phyloP scores from a whole-genome alignment of 2,113 vertebrate genomes.

The Hepsetus odoe region DNA sequence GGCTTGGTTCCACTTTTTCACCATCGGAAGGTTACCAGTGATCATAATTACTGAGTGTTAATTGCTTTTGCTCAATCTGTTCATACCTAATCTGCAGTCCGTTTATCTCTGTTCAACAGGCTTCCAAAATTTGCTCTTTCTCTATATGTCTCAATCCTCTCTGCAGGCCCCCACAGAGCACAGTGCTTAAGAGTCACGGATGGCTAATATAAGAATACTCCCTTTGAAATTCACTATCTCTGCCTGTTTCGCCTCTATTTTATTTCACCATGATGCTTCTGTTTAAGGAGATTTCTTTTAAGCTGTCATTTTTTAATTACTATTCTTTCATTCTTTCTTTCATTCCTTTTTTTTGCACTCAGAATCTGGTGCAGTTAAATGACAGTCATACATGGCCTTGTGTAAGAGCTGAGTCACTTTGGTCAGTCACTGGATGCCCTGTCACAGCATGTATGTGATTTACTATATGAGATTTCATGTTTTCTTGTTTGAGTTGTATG shows the following conservation, averaged over 20 bases:
- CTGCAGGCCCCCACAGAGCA: neutral
- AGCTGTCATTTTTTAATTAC: neutral
- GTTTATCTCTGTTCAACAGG: constrained; percentile 16
- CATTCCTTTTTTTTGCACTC: neutral
- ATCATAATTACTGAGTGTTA: constrained; percentile 18
- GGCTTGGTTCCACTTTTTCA: neutral
- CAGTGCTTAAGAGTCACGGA: neutral
- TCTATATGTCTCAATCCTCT: neutral
- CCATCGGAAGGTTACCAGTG: constrained; percentile 10
- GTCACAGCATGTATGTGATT: constrained; percentile 24
- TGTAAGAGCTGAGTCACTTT: constrained; percentile 9
- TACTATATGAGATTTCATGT: constrained; percentile 7
- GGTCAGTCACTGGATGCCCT: constrained; percentile 20
- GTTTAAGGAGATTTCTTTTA: neutral
- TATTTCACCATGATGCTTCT: neutral
- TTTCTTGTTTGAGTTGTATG: neutral
- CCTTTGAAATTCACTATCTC: neutral
- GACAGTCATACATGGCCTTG: neutral
- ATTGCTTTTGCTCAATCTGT: constrained; percentile 17
- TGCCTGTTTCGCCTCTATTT: neutral
- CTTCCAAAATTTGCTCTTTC: neutral
- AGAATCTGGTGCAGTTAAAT: neutral
- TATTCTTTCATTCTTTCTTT: constrained; percentile 7
- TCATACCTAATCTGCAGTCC: neutral
- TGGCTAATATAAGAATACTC: neutral